Evolutionary conservation across 1,140 invertebrate genomes (phyloP), one percentile per base, ranked within the genome.

Genomic region (Phthorimaea operculella): DNA sequence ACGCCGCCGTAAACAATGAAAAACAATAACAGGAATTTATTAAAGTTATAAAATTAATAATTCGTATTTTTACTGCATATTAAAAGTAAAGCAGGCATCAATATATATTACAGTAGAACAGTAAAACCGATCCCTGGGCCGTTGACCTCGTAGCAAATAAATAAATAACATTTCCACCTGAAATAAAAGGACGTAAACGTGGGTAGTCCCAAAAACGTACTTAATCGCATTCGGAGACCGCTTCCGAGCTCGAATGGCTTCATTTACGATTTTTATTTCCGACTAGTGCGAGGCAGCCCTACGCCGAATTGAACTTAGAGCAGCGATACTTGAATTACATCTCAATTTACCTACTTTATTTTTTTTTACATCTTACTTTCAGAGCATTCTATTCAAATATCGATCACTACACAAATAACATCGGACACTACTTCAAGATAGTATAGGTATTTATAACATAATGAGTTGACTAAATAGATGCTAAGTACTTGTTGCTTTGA

Each of bases 181-280:
- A 84, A 74, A 84, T 84, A 82, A 84, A 84, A 82, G 71, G 69
- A 80, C 72, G 71, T 83, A 81, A 83, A 83, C 69, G 76, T 60
- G 63, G 67, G 64, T 68, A 65, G 68, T 75, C 78, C 78, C 73
- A 71, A 76, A 79, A 81, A 77, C 74, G 81, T 73, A 83, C 74
- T 84, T 83, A 84, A 84, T 79, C 74, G 76, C 76, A 71, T 79
- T 76, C 72, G 70, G 71, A 75, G 72, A 77, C 75, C 74, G 73
- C 72, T 72, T 67, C 66, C 55, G 69, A 66, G 74, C 74, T 60
- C 60, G 64, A 84, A 84, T 82, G 67, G 81, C 81, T 84, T 84
- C 81, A 84, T 84, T 84, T 84, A 80, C 81, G 76, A 81, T 84
- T 84, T 84, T 84, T 81, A 84, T 82, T 82, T 80, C 72, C 75